phyloP scores from a whole-genome alignment of 2,797 vertebrate genomes.

The Garrulus glandarius region DNA sequence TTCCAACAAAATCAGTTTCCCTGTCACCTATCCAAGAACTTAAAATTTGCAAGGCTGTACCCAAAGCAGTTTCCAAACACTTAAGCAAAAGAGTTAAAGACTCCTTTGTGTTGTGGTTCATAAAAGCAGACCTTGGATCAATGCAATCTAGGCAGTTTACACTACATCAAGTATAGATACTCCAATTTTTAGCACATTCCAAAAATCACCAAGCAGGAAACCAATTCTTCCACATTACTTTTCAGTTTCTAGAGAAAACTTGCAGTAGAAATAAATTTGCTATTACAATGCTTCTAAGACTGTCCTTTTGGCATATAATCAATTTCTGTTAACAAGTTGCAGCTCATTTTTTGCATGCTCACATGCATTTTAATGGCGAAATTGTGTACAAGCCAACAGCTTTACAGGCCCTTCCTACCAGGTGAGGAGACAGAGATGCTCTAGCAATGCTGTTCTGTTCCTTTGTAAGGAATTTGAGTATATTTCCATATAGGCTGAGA shows the following conservation, averaged over 20 bases:
- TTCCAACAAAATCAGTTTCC: neutral
- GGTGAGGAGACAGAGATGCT: neutral
- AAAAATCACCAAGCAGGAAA: neutral
- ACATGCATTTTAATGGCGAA: neutral
- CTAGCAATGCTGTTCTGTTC: neutral
- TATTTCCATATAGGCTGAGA: neutral
- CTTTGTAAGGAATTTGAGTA: neutral
- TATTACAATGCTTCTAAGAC: neutral
- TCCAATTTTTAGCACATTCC: neutral
- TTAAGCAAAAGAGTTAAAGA: neutral
- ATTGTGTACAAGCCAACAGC: neutral
- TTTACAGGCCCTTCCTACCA: neutral
- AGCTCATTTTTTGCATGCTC: neutral
- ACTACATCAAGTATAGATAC: neutral
- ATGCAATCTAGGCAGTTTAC: neutral
- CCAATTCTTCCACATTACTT: neutral
- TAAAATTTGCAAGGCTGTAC: neutral
- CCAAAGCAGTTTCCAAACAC: neutral
- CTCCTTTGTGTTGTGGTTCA: neutral
- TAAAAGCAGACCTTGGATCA: neutral
- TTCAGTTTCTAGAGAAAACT: neutral
- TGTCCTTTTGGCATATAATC: neutral
- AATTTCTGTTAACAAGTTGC: neutral
- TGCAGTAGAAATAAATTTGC: neutral
- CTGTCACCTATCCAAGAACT: neutral